These are phyloP conservation scores for Drosophila diplacantha DNA, from an alignment of 2,888 invertebrate genomes.

Conservation along the genomic window DNA sequence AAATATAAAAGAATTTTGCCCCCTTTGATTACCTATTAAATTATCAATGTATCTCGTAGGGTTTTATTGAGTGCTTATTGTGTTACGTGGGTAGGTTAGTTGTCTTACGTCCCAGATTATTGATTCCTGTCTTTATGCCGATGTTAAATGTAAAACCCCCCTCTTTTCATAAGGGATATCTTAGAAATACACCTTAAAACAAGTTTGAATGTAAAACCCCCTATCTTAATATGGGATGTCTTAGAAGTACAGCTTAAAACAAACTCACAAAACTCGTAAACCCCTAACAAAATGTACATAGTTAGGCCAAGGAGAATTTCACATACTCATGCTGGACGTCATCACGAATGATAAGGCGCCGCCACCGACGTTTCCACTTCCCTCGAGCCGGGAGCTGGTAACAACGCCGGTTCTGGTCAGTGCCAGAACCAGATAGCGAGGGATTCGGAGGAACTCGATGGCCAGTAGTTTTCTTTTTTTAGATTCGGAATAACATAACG, in stretches of 20 bases:
- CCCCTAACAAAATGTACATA: not conserved
- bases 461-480: slow-evolving; percentile 12
- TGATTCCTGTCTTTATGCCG: not conserved
- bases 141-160: not conserved
- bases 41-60: not conserved
- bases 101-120: not conserved
- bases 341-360: slow-evolving; percentile 11
- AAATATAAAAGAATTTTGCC: not conserved
- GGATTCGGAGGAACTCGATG: slow-evolving; percentile 2
- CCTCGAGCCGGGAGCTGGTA: not conserved
- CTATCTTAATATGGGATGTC: too few species aligned
- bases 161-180: too few species aligned
- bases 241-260: not conserved
- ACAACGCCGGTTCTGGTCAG: not conserved
- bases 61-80: not conserved
- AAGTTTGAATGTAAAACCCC: not conserved
- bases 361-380: not conserved
- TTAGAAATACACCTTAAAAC: not conserved
- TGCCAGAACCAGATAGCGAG: not conserved
- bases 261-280: not conserved
- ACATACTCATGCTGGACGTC: slow-evolving; percentile 14
- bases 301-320: not conserved
- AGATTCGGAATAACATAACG: slow-evolving; percentile 1
- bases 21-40: not conserved
- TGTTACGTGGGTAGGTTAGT: not conserved